Percentiles rank a stretch among this genome's conserved stretches.
phyloP scores from a whole-genome alignment of 2,888 invertebrate species.

The Strigamia crassipes region DNA sequence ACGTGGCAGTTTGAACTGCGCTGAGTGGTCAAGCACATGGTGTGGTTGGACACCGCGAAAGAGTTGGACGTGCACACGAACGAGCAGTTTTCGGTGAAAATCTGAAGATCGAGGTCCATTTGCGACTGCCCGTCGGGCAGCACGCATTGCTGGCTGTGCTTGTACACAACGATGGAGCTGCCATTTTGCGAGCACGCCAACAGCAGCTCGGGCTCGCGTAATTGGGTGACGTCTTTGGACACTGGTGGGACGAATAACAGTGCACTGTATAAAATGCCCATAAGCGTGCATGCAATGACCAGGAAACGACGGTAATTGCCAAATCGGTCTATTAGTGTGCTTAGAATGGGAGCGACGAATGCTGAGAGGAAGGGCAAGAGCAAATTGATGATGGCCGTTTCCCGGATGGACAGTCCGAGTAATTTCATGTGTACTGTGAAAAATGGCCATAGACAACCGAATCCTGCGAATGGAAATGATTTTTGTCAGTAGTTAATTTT shows the following conservation, averaged over 20 bases:
- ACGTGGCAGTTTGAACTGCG: not conserved
- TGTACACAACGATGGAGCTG: not conserved
- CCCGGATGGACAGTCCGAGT: constrained; percentile 81
- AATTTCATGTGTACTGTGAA: constrained; percentile 89
- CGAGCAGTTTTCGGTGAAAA: constrained; percentile 15
- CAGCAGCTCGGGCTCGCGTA: constrained; percentile 1
- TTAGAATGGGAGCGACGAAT: constrained; percentile 67
- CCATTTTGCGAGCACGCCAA: constrained; percentile 15
- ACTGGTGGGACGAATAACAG: constrained; percentile 32
- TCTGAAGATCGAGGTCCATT: not conserved
- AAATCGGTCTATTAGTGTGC: constrained; percentile 79
- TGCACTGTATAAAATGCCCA: constrained; percentile 21
- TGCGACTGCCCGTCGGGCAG: not conserved
- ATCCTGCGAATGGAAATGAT: constrained; percentile 64
- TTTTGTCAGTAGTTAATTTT: not conserved
- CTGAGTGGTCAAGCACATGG: not conserved
- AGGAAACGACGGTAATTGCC: constrained; percentile 30
- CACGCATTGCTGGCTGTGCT: not conserved
- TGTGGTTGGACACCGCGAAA: not conserved
- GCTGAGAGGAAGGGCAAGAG: constrained; percentile 74
- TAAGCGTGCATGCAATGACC: not conserved
- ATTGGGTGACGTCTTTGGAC: not conserved
- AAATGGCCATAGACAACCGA: constrained; percentile 81
- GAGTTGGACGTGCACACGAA: not conserved
- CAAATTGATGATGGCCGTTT: constrained; percentile 84